Evolutionary conservation across 2,113 vertebrate genomes (phyloP).

Genomic region (Mirza zaza): DNA sequence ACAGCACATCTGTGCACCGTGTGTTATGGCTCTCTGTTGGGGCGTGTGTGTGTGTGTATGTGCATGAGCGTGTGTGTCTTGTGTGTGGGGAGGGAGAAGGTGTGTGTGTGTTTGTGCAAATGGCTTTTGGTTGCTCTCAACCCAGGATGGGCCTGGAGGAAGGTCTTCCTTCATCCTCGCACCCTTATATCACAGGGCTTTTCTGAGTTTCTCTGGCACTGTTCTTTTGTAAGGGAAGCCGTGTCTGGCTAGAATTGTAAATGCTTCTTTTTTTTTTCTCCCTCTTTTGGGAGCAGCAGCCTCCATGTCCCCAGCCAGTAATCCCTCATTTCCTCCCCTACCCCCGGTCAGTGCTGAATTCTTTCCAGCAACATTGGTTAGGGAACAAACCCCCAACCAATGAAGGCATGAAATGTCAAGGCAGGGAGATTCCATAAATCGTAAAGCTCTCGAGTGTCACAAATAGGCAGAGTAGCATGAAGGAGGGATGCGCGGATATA

Average conservation of each 20-base stretch:
- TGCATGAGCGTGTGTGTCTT: not conserved
- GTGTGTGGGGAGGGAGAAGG: not conserved
- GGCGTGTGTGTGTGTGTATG: not conserved
- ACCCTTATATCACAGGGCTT: not conserved
- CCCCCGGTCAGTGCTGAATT: not conserved
- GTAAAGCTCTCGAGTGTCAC: not conserved
- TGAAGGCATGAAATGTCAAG: not conserved
- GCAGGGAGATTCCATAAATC: not conserved
- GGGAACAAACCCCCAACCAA: constrained; percentile 4
- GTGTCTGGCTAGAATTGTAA: not conserved
- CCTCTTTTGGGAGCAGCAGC: not conserved
- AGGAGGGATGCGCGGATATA: not conserved
- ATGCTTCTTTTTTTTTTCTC: not conserved
- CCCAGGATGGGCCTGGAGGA: not conserved
- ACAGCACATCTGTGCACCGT: not conserved
- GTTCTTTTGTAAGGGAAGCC: not conserved
- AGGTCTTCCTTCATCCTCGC: not conserved
- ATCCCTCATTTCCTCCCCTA: constrained; percentile 34
- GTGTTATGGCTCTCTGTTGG: rapidly evolving
- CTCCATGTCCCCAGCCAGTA: not conserved
- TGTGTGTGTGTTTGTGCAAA: not conserved
- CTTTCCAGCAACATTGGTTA: not conserved
- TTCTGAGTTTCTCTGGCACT: not conserved
- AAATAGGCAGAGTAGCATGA: not conserved
- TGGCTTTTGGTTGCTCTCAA: not conserved